Evolutionary conservation across 2,113 vertebrate species (phyloP).

Genomic region (Oenanthe oenanthe): DNA sequence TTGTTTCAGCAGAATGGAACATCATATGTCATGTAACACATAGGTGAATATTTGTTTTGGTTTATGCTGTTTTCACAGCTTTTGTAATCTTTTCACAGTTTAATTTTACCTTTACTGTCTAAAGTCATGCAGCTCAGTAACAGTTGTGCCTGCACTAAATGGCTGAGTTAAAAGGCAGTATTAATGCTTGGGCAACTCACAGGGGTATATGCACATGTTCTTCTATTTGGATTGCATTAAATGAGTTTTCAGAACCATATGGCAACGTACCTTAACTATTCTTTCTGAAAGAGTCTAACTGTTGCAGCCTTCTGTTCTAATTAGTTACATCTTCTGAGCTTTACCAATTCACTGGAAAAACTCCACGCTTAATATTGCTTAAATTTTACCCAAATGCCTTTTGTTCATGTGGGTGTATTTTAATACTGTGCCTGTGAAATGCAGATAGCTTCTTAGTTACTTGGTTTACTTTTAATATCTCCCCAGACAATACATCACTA

Average conservation of each 20-base stretch:
- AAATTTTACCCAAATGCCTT: constrained; percentile 48
- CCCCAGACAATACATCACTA: neutral
- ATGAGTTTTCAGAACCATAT: constrained; percentile 61
- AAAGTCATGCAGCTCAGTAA: constrained; percentile 16
- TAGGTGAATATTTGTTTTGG: neutral
- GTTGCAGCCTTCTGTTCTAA: constrained; percentile 67
- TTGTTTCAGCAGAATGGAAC: neutral
- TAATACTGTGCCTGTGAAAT: neutral
- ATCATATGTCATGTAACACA: neutral
- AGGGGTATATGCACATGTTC: constrained; percentile 46
- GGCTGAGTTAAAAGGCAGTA: constrained; percentile 56
- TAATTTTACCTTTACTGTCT: constrained; percentile 15
- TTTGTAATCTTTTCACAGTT: constrained; percentile 6
- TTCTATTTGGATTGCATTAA: constrained; percentile 62
- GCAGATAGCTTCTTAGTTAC: constrained; percentile 28
- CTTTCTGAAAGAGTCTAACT: constrained; percentile 57
- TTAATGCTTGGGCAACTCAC: constrained; percentile 56
- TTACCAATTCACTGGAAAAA: constrained; percentile 42
- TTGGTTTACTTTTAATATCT: constrained; percentile 12
- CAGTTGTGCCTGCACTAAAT: constrained; percentile 53
- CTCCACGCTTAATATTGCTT: constrained; percentile 45
- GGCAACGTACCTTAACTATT: constrained; percentile 50
- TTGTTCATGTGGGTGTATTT: constrained; percentile 48
- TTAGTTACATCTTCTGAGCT: constrained; percentile 62
- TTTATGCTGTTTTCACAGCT: constrained; percentile 9